These are phyloP conservation scores for Malurus cyaneus DNA, from an alignment of 2,113 vertebrate species.

Conservation along the genomic window DNA sequence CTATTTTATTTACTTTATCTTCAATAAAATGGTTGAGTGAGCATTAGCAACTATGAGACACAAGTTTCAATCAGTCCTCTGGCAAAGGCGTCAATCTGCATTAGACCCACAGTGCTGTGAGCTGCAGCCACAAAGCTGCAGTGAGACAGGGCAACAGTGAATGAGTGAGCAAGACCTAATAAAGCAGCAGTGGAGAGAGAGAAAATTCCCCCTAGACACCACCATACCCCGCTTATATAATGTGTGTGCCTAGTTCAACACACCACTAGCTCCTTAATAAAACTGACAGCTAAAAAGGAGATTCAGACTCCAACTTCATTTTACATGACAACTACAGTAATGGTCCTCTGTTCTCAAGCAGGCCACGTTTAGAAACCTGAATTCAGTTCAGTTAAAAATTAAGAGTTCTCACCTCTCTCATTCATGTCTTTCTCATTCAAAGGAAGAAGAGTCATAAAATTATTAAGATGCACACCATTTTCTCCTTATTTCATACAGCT, in stretches of 20 bases:
- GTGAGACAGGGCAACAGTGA: conserved; percentile 46
- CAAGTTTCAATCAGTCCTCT: conserved; percentile 87
- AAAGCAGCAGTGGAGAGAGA: conserved; percentile 57
- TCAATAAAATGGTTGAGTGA: conserved; percentile 97
- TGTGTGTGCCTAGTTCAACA: conserved; percentile 75
- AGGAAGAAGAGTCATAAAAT: background rate
- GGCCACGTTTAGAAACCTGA: conserved; percentile 37
- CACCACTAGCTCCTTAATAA: conserved; percentile 74
- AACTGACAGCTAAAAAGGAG: conserved; percentile 79
- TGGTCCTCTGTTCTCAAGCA: conserved; percentile 68
- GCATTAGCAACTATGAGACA: conserved; percentile 89
- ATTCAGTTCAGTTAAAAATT: conserved; percentile 42
- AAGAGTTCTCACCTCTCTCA: conserved; percentile 16
- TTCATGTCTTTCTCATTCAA: background rate
- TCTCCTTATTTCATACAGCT: conserved; percentile 9
- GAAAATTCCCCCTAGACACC: conserved; percentile 72
- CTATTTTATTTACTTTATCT: conserved; percentile 98
- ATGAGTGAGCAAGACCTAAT: conserved; percentile 50
- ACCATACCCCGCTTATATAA: conserved; percentile 71
- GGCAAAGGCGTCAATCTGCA: conserved; percentile 81
- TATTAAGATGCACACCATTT: background rate
- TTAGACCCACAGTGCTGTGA: conserved; percentile 73
- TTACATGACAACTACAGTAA: conserved; percentile 81
- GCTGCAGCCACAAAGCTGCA: conserved; percentile 59
- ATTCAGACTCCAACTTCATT: conserved; percentile 77